These are phyloP conservation scores for Nomada ruficornis DNA, from an alignment of 2,888 invertebrate genomes.

Conservation along the genomic window DNA sequence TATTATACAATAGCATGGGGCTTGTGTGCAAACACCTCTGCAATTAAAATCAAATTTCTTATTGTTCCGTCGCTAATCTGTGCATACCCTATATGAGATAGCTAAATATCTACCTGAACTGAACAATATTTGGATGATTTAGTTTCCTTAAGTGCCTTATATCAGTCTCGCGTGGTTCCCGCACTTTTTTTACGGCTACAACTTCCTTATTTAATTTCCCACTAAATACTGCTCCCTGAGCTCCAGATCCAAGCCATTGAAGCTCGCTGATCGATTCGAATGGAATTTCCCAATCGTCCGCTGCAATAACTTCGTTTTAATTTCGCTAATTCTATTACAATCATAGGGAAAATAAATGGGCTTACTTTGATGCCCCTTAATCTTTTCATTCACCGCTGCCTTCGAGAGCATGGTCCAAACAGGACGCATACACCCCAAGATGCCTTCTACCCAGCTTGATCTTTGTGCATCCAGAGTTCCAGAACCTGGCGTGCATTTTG, in stretches of 20 bases:
- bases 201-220: constrained; percentile 92
- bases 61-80: background rate
- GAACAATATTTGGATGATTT: constrained; percentile 97
- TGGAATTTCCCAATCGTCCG: constrained; percentile 97
- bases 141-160: constrained; percentile 96
- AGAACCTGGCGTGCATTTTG: constrained; percentile 77
- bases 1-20: constrained; percentile 96
- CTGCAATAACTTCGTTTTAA: constrained; percentile 68
- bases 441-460: constrained; percentile 92
- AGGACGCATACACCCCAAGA: constrained; percentile 95
- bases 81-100: background rate
- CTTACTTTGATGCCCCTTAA: constrained; percentile 88
- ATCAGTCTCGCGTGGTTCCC: constrained; percentile 96
- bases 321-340: background rate
- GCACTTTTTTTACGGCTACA: constrained; percentile 98
- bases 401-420: constrained; percentile 95
- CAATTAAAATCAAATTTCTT: constrained; percentile 65
- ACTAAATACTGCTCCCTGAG: constrained; percentile 97
- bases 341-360: background rate
- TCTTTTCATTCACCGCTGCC: constrained; percentile 88
- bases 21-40: constrained; percentile 96
- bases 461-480: constrained; percentile 85
- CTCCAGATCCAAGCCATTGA: constrained; percentile 96
- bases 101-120: constrained; percentile 87
- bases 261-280: constrained; percentile 95